These are phyloP conservation scores for Solenopsis fugax DNA, from an alignment of 1,140 invertebrate genomes.

Conservation along the genomic window DNA sequence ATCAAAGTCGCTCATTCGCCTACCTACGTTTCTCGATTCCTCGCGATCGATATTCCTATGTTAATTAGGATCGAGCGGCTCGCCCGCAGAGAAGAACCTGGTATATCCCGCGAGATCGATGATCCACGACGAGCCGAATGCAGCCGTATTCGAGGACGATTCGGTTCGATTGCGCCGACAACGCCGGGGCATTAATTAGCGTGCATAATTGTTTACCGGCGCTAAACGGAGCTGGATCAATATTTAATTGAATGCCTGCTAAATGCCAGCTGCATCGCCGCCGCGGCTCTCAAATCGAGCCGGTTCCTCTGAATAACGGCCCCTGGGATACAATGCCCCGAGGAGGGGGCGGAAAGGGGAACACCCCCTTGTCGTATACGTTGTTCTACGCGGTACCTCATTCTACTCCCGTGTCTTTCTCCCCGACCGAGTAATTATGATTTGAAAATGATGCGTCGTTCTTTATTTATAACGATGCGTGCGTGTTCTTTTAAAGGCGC, in stretches of 20 bases:
- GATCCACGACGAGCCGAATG: constrained; percentile 67
- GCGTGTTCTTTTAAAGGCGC: neutral
- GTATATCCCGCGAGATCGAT: constrained; percentile 69
- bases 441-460: constrained; percentile 27
- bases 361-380: constrained; percentile 65
- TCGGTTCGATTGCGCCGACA: constrained; percentile 84
- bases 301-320: constrained; percentile 79
- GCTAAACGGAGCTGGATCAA: constrained; percentile 85
- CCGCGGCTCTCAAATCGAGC: constrained; percentile 82
- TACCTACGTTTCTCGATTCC: neutral
- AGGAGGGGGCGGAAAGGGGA: constrained; percentile 32
- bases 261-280: constrained; percentile 85
- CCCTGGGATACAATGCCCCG: constrained; percentile 70
- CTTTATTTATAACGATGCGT: neutral
- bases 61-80: constrained; percentile 70
- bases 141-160: constrained; percentile 74
- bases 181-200: constrained; percentile 85
- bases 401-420: constrained; percentile 36
- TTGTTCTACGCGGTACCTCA: constrained; percentile 58
- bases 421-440: constrained; percentile 39
- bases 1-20: neutral
- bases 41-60: constrained; percentile 32
- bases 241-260: constrained; percentile 86
- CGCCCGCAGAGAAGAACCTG: constrained; percentile 20
- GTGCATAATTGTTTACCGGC: constrained; percentile 86